phyloP scores from a whole-genome alignment of 2,797 vertebrate species.

The Peromyscus eremicus region DNA sequence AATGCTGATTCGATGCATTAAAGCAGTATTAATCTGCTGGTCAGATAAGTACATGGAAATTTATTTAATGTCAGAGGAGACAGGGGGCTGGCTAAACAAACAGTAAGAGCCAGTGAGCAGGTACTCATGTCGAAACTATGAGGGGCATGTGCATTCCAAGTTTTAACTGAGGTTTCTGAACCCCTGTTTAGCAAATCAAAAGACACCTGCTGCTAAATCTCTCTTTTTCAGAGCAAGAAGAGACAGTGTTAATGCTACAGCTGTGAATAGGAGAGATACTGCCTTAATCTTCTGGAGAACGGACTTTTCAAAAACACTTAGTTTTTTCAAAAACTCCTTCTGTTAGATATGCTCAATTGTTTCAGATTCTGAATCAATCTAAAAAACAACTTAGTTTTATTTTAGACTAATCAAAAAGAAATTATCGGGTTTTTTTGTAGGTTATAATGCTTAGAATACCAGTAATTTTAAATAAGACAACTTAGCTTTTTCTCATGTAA shows the following conservation, averaged over 20 bases:
- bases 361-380: not conserved
- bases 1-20: not conserved
- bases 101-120: not conserved
- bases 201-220: not conserved
- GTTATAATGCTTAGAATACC: not conserved
- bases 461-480: not conserved
- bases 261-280: too few relatives aligned
- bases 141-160: not conserved
- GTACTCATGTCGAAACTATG: not conserved
- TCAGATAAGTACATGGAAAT: not conserved
- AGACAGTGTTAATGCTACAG: not conserved
- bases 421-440: not conserved
- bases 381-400: not conserved
- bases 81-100: not conserved
- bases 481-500: not conserved
- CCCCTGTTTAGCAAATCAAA: not conserved
- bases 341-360: not conserved
- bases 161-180: not conserved
- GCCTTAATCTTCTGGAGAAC: not conserved
- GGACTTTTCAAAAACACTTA: not conserved
- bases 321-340: not conserved
- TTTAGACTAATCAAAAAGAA: not conserved
- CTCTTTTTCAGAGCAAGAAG: not conserved
- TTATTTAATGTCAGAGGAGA: not conserved
- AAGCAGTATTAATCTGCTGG: not conserved